Conservation (phyloP, 1,140 invertebrate genomes). For the Nasonia giraulti region DNA sequence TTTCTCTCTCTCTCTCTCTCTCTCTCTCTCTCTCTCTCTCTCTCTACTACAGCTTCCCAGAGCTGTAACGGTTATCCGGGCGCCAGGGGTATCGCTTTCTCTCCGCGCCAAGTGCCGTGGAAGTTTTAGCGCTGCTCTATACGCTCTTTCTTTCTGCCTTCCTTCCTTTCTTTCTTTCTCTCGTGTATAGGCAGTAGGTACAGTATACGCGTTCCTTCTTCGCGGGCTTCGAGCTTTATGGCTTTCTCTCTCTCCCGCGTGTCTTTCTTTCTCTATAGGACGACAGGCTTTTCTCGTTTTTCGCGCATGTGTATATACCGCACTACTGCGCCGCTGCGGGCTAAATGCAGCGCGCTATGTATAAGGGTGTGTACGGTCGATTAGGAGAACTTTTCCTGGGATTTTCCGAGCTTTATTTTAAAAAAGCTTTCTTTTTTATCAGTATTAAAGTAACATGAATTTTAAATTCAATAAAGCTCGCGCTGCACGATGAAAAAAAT, state of each 20-base stretch:
- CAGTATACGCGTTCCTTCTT: neutral
- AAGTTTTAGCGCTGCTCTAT: neutral
- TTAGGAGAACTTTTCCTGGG: no score
- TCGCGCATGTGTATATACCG: no score
- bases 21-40: neutral
- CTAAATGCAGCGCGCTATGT: no score
- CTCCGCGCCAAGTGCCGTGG: neutral
- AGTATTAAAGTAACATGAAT: no score
- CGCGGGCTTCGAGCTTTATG: neutral
- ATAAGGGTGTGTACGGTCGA: no score
- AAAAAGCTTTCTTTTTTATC: no score
- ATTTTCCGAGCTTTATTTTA: no score
- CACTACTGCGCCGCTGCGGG: no score
- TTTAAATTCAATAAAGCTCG: no score
- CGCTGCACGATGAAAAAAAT: no score
- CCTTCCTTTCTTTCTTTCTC: conserved; percentile 20
- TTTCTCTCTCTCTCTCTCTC: neutral
- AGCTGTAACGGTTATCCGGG: conserved; percentile 7
- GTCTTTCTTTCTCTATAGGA: no score
- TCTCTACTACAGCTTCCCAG: neutral
- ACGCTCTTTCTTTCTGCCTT: neutral
- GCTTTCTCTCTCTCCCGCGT: neutral
- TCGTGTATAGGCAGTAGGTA: no score
- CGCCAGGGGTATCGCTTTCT: conserved; percentile 10
- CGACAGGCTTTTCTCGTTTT: neutral